phyloP scores from a whole-genome alignment of 2,797 vertebrate species.

The Acestrorhynchus altus region DNA sequence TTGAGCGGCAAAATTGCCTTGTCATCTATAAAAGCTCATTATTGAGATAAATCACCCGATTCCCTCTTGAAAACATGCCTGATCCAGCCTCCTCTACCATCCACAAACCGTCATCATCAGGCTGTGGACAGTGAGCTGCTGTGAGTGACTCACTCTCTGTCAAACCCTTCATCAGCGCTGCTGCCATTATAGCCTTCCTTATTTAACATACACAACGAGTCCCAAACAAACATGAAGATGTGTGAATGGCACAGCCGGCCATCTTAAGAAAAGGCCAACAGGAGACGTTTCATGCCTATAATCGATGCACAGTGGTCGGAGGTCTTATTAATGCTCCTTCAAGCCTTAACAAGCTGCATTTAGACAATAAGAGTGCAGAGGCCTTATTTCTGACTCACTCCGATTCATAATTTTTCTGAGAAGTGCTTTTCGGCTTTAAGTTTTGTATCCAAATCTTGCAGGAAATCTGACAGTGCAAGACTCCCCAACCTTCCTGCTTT shows the following conservation, averaged over 20 bases:
- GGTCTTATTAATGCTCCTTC: slow-evolving; percentile 36
- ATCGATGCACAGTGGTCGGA: slow-evolving; percentile 24
- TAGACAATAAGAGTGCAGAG: slow-evolving; percentile 37
- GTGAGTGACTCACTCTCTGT: slow-evolving; percentile 32
- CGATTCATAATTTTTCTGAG: slow-evolving; percentile 39
- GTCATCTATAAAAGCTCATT: slow-evolving; percentile 76
- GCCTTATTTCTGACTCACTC: slow-evolving; percentile 47
- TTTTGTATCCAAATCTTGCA: slow-evolving; percentile 23
- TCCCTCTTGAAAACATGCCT: slow-evolving; percentile 72
- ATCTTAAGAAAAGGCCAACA: slow-evolving; percentile 14
- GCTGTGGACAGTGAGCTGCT: slow-evolving; percentile 21
- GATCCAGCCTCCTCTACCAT: slow-evolving; percentile 61
- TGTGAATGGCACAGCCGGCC: slow-evolving; percentile 17
- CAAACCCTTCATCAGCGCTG: slow-evolving; percentile 14
- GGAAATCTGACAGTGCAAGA: not conserved
- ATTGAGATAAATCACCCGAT: slow-evolving; percentile 78
- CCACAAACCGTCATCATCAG: slow-evolving; percentile 60
- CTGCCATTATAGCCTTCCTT: slow-evolving; percentile 32
- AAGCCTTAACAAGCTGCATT: slow-evolving; percentile 40
- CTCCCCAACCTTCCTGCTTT: not conserved
- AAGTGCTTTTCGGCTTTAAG: slow-evolving; percentile 43
- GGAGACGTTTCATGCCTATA: slow-evolving; percentile 13
- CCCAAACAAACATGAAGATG: slow-evolving; percentile 29
- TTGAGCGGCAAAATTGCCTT: slow-evolving; percentile 76
- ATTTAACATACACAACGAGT: slow-evolving; percentile 36